Conservation (phyloP, 2,888 invertebrate genomes). For the Agelastica alni region DNA sequence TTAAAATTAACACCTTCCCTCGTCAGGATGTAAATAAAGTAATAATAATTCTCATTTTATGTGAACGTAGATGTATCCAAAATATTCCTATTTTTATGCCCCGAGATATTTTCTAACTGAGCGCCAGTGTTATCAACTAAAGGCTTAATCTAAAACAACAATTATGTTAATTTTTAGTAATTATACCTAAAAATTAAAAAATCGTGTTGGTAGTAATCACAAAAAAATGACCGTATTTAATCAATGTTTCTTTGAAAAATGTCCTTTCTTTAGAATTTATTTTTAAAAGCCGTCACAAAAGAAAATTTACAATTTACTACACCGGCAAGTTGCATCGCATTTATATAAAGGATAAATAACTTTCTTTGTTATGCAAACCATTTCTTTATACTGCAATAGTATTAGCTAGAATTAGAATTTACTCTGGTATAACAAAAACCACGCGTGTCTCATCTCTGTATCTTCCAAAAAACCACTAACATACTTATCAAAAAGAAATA, state of each 20-base stretch:
- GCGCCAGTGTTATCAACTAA: slow-evolving; percentile 6
- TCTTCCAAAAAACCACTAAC: too few species aligned
- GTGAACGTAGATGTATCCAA: too few species aligned
- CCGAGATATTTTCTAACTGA: not conserved
- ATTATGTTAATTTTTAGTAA: slow-evolving; percentile 19
- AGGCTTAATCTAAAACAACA: slow-evolving; percentile 4
- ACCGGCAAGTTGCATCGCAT: slow-evolving; percentile 7
- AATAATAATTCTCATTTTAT: too few species aligned
- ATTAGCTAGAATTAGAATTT: slow-evolving; percentile 19
- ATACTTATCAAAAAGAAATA: too few species aligned
- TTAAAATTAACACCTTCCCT: too few species aligned
- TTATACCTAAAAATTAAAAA: slow-evolving; percentile 20
- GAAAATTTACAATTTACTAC: slow-evolving; percentile 13
- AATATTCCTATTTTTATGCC: too few species aligned
- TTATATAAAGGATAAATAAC: too few species aligned
- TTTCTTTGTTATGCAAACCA: slow-evolving; percentile 21
- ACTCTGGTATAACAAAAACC: too few species aligned
- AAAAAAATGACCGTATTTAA: slow-evolving; percentile 21
- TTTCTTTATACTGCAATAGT: slow-evolving; percentile 15
- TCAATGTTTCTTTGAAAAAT: too few species aligned
- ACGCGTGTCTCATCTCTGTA: too few species aligned
- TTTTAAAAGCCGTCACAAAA: slow-evolving; percentile 17
- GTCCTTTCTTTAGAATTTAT: too few species aligned
- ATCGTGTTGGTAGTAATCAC: slow-evolving; percentile 11
- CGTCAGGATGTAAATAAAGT: too few species aligned